Percentiles rank a stretch among this genome's conserved stretches.
Evolutionary conservation across 1,140 invertebrate genomes (phyloP).

Genomic region (Trichogramma pretiosum): DNA sequence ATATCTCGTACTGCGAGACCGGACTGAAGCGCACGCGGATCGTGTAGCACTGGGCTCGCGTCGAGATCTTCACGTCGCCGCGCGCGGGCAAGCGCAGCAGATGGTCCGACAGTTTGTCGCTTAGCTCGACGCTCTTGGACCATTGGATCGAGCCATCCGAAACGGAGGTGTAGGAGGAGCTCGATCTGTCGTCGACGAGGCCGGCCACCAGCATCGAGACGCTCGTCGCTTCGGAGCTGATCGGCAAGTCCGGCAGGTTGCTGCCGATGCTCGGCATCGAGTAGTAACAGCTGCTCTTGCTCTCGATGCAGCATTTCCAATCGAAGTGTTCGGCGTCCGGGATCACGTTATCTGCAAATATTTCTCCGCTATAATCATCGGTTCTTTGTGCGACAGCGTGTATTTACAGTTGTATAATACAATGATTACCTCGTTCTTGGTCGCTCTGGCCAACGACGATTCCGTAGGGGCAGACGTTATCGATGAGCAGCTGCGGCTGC

Average conservation of each 20-base stretch:
- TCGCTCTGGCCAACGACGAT: constrained; percentile 36
- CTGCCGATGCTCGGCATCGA: constrained; percentile 33
- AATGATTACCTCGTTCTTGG: constrained; percentile 21
- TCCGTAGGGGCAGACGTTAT: constrained; percentile 44
- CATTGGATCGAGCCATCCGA: too few relatives aligned
- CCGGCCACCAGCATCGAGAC: constrained; percentile 29
- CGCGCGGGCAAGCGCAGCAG: constrained; percentile 58
- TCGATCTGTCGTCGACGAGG: too few relatives aligned
- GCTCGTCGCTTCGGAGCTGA: too few relatives aligned
- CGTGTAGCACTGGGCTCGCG: constrained; percentile 49
- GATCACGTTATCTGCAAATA: constrained; percentile 23
- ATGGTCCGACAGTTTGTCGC: constrained; percentile 43
- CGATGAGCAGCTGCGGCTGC: constrained; percentile 49
- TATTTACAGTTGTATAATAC: constrained; percentile 4
- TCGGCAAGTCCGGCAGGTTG: constrained; percentile 32
- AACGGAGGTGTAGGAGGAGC: constrained; percentile 21
- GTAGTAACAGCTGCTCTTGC: constrained; percentile 31
- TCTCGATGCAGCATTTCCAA: constrained; percentile 38
- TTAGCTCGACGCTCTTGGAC: constrained; percentile 34
- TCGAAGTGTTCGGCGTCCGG: constrained; percentile 34
- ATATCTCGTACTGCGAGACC: constrained; percentile 51
- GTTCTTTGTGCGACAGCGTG: too few relatives aligned
- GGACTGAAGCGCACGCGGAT: constrained; percentile 50
- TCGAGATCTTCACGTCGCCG: constrained; percentile 63
- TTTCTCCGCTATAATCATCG: constrained; percentile 5